Evolutionary conservation across 2,888 invertebrate genomes (phyloP).

Genomic region (Leucophenga maculata): DNA sequence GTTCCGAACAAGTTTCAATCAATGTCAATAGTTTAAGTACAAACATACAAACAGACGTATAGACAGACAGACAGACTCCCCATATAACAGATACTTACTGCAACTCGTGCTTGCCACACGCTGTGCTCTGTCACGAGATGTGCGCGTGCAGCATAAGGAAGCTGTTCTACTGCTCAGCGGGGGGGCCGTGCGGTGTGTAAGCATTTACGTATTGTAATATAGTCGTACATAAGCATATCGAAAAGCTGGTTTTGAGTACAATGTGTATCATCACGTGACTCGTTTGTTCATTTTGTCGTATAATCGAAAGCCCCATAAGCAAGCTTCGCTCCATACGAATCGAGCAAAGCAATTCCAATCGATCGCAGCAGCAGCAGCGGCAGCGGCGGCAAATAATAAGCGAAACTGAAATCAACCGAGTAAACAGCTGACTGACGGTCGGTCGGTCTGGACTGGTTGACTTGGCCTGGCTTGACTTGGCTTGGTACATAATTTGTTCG

Average conservation of each 20-base stretch:
- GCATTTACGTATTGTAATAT: too few species aligned
- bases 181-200: slow-evolving; percentile 24
- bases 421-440: too few species aligned
- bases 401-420: not conserved
- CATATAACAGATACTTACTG: not conserved
- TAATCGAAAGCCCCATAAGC: too few species aligned
- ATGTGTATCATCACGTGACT: slow-evolving; percentile 6
- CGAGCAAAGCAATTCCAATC: not conserved
- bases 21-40: slow-evolving; percentile 53
- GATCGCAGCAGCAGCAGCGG: not conserved
- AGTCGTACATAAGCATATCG: too few species aligned
- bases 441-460: too few species aligned
- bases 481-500: too few species aligned
- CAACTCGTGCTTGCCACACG: not conserved
- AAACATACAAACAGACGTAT: slow-evolving; percentile 25
- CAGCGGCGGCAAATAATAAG: not conserved
- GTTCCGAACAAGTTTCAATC: slow-evolving; percentile 42
- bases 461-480: too few species aligned
- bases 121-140: slow-evolving; percentile 1
- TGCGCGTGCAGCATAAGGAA: slow-evolving; percentile 27
- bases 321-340: too few species aligned
- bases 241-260: slow-evolving; percentile 3
- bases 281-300: not conserved
- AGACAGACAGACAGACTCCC: slow-evolving; percentile 5
- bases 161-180: slow-evolving; percentile 46